phyloP scores from a whole-genome alignment of 1,140 invertebrate genomes.

The Macrosteles quadrilineatus region DNA sequence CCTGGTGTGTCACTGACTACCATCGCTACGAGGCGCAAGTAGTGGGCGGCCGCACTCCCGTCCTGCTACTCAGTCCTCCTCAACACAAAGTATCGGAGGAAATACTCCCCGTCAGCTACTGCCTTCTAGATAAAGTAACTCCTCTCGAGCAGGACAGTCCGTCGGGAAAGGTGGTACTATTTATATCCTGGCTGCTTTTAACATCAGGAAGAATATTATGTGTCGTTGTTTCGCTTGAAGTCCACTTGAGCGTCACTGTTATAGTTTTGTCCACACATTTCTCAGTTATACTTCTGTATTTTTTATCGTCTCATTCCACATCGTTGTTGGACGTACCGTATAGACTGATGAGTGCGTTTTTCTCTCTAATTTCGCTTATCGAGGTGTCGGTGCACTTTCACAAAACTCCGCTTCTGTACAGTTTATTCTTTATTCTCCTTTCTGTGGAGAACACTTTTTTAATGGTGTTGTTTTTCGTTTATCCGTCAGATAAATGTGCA shows the following conservation, averaged over 20 bases:
- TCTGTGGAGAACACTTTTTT: constrained; percentile 32
- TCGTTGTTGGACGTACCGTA: background rate
- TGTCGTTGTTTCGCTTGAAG: constrained; percentile 27
- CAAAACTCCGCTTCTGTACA: constrained; percentile 29
- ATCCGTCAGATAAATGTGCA: background rate
- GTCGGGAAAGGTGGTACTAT: constrained; percentile 32
- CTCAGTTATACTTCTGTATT: constrained; percentile 33
- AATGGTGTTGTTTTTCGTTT: background rate
- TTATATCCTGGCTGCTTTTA: constrained; percentile 38
- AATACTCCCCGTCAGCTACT: background rate
- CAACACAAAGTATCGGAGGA: background rate
- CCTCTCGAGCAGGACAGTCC: constrained; percentile 35
- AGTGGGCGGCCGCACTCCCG: constrained; percentile 31
- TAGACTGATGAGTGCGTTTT: background rate
- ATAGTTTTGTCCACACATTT: constrained; percentile 29
- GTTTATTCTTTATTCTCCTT: constrained; percentile 22
- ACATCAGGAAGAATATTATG: constrained; percentile 29
- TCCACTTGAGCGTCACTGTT: constrained; percentile 23
- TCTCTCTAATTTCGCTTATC: constrained; percentile 16
- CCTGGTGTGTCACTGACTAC: constrained; percentile 25
- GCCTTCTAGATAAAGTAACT: background rate
- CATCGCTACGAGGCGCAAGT: constrained; percentile 39
- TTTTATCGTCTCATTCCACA: constrained; percentile 15
- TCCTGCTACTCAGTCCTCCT: constrained; percentile 24
- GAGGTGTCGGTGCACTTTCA: constrained; percentile 38